These are phyloP conservation scores for Mesoclemmys tuberculata DNA, from an alignment of 2,113 vertebrate species.

Conservation along the genomic window DNA sequence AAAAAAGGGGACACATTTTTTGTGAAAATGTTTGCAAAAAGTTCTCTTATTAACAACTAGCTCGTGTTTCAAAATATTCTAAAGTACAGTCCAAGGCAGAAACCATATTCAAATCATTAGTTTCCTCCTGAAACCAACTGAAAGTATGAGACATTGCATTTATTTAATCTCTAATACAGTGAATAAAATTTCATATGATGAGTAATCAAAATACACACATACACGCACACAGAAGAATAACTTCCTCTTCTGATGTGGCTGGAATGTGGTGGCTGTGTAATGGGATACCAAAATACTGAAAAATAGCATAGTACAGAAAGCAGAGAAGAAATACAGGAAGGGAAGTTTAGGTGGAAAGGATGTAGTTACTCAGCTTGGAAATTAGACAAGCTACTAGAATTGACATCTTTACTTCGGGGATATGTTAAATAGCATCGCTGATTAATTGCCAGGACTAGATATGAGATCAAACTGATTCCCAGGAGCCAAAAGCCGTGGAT, in stretches of 20 bases:
- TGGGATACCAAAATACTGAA: neutral
- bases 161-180: neutral
- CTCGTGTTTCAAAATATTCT: neutral
- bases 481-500: neutral
- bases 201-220: neutral
- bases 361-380: constrained; percentile 7
- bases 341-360: neutral
- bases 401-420: neutral
- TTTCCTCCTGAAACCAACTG: neutral
- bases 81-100: neutral
- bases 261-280: neutral
- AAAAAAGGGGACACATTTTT: neutral
- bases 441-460: neutral
- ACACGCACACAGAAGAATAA: neutral
- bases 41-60: neutral
- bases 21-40: neutral
- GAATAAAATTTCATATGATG: neutral
- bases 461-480: neutral
- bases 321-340: neutral
- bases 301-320: neutral
- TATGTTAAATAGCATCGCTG: neutral
- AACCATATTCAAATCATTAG: neutral
- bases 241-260: neutral
- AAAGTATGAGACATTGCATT: neutral
- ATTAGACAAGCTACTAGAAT: neutral